These are phyloP conservation scores for Otus sunia DNA, from an alignment of 2,113 vertebrate species.

Conservation along the genomic window DNA sequence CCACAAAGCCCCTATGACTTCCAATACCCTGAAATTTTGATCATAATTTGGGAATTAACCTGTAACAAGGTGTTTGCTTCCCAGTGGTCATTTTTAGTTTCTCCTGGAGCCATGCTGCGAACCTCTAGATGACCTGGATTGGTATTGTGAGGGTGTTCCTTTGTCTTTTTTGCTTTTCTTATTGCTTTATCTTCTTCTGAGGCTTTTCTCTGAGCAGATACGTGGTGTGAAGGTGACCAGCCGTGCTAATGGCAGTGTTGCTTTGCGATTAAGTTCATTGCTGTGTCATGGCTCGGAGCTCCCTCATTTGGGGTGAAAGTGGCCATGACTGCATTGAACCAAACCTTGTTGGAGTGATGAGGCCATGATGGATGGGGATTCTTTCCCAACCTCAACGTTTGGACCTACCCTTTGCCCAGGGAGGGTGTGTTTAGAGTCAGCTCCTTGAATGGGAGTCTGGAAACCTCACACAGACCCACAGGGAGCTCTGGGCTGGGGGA, in stretches of 20 bases:
- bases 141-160: rapidly evolving
- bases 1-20: not conserved
- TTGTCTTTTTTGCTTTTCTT: not conserved
- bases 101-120: not conserved
- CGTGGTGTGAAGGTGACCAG: not conserved
- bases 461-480: not conserved
- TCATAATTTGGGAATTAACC: not conserved
- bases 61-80: not conserved
- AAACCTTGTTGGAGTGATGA: too few species aligned
- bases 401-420: rapidly evolving
- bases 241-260: rapidly evolving
- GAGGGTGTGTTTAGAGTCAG: not conserved
- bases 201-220: rapidly evolving
- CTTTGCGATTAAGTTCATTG: not conserved
- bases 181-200: not conserved
- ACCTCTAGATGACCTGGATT: not conserved
- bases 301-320: rapidly evolving
- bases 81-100: not conserved
- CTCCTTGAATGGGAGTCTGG: not conserved
- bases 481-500: not conserved
- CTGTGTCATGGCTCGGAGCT: rapidly evolving
- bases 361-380: not conserved
- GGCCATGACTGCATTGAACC: rapidly evolving
- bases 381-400: rapidly evolving
- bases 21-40: not conserved